Base-by-base conservation (phyloP, 2,113 vertebrate genomes). In the Pao palembangensis region DNA sequence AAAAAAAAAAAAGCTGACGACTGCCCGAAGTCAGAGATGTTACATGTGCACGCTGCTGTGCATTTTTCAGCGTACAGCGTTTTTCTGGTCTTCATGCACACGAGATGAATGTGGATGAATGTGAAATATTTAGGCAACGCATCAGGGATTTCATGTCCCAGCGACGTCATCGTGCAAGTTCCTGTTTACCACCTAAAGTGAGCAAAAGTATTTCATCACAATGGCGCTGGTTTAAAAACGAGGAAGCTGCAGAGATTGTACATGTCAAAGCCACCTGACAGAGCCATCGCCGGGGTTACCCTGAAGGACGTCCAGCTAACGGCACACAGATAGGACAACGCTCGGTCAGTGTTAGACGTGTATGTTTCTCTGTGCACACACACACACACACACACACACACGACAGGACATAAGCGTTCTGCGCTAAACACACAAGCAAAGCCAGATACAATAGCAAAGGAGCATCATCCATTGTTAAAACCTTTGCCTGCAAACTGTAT, bases 301-400 rank as follows among this genome's bases (percentile, higher is more conserved):
- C 70, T 49, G 60, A 56, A 79, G 79, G 76, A 81, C 65, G 64
- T 61, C 66, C 67, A 76, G 85, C 82, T 80, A 81, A 85, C 80
- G 77, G 5, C 61, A 63, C 69, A 18, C 17, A 64, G 69, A 79
- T 57, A 51, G 87, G 78, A 79, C 83, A 71, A 66, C 51, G 73
- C 75, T 72, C 54, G 21, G 56, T 48, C 67, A 71, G 48, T 80
- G 63, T 77, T 51, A 57, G 69, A 71, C 58, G 80, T 62, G 52
- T 50, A 21, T 50, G 8, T 11, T 17, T 1, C 46, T n/a, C 67
- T 61, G 17, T 13, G 8, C 41, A 28, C 69, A 38, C 51, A 25
- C 60, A 58, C 54, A 25, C 60, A 58, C 57, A 47, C 13, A 13
- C 41, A 28, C 69, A 38, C 50, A 25, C 60, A 58, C 57, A 67